Percentiles rank a stretch among this genome's conserved stretches.
Conservation (phyloP, 2,888 invertebrate species). For the Orthosia gracilis region DNA sequence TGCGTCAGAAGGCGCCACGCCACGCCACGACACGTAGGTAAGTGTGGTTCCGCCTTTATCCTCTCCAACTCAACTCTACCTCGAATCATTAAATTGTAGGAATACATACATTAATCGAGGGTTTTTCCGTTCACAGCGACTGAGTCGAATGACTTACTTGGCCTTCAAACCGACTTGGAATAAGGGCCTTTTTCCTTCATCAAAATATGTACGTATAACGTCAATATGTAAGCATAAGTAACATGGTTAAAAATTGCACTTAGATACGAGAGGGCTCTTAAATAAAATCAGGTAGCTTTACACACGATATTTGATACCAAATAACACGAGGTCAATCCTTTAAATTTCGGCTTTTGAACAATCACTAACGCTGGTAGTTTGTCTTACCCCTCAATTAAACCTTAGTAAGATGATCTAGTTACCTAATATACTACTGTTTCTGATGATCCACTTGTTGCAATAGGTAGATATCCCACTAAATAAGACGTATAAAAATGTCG, state of each 20-base stretch:
- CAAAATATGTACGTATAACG: neutral
- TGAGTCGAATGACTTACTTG: too few relatives aligned
- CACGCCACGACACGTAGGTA: too few relatives aligned
- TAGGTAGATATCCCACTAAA: constrained; percentile 9
- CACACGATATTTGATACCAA: neutral
- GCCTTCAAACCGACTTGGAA: too few relatives aligned
- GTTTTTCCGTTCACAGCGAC: too few relatives aligned
- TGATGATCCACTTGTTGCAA: constrained; percentile 15
- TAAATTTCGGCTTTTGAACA: neutral
- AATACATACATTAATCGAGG: too few relatives aligned
- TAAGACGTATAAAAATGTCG: constrained; percentile 40
- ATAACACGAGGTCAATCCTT: neutral
- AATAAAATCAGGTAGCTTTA: neutral
- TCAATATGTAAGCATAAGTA: neutral
- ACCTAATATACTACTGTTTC: neutral
- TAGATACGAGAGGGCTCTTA: neutral
- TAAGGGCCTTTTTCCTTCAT: neutral
- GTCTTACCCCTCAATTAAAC: neutral
- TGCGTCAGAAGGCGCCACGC: too few relatives aligned
- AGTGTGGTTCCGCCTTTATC: too few relatives aligned
- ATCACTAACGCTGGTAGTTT: neutral
- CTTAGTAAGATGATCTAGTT: neutral
- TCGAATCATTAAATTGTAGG: too few relatives aligned
- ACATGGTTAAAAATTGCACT: too few relatives aligned
- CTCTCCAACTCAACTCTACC: too few relatives aligned